Evolutionary conservation across 2,888 invertebrate species (phyloP), one percentile per base, ranked within the genome.

Genomic region (Agonopterix subpropinquella): DNA sequence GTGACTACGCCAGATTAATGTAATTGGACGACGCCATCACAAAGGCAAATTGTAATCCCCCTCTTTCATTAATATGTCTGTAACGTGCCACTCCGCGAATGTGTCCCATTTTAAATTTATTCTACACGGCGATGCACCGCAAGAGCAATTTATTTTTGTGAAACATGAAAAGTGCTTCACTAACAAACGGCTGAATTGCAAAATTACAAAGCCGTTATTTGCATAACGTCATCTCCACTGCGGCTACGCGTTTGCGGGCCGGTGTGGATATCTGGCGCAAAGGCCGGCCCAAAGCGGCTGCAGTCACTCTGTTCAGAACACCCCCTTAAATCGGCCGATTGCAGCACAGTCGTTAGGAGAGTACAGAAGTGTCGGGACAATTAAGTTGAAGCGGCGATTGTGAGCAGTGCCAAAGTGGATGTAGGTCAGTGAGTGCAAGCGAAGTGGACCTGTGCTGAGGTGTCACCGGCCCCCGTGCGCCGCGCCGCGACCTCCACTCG

Each of bases 311-410:
- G 65, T 67, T 68, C 72, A 65, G 71, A 73, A 67, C 67, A 67
- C 61, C 80, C 78, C 73, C 82, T 84, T 81, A 83, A 80, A 85
- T 83, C 84, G 80, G 73, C 77, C 80, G 85, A 84, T 83, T 86
- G 86, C 82, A 71, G 80, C 80, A 74, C 77, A 79, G 78, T 88
- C 86, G 86, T 87, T 88, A 88, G 82, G 82, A 81, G 82, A 81
- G 80, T 75, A 37, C 64, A 81, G 73, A 79, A 87, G 88, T 87
- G 87, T 84, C 85, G 83, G 79, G 77, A 88, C 86, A 88, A 88
- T 88, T 88, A 88, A 87, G 86, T 83, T 85, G 85, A 85, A 87
- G 87, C 87, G 84, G 80, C 70, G 86, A 87, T 86, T 85, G 87
- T 82, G 82, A 82, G 70, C 87, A 77, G 77, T 88, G 88, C 88